phyloP scores from a whole-genome alignment of 1,140 invertebrate genomes.

The Drosophila funebris region DNA sequence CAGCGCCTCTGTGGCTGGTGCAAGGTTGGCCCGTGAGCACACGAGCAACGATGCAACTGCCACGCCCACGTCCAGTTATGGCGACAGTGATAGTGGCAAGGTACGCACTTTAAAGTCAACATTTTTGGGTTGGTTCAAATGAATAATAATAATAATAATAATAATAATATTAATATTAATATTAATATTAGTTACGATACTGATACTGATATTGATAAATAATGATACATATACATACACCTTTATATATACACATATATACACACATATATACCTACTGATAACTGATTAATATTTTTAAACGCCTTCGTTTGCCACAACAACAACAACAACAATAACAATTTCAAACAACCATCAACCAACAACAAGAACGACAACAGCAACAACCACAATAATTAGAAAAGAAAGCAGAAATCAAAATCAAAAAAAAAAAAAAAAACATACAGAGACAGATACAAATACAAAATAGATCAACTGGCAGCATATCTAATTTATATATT shows the following conservation, averaged over 20 bases:
- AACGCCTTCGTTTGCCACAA: slow-evolving; percentile 67
- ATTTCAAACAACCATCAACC: slow-evolving; percentile 12
- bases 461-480: slow-evolving; percentile 36
- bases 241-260: slow-evolving; percentile 48
- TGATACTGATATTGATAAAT: slow-evolving; percentile 71
- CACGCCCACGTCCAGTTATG: slow-evolving; percentile 79
- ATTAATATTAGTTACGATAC: slow-evolving; percentile 41
- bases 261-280: slow-evolving; percentile 57
- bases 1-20: slow-evolving; percentile 65
- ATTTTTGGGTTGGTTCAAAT: slow-evolving; percentile 88
- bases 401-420: slow-evolving; percentile 17
- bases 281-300: slow-evolving; percentile 66
- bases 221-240: slow-evolving; percentile 57
- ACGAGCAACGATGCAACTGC: slow-evolving; percentile 69
- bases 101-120: slow-evolving; percentile 88
- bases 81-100: slow-evolving; percentile 85
- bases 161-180: slow-evolving; percentile 40
- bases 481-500: slow-evolving; percentile 43
- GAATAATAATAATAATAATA: slow-evolving; percentile 65
- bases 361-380: slow-evolving; percentile 51
- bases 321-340: slow-evolving; percentile 40
- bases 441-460: too few relatives aligned
- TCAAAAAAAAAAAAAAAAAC: too few relatives aligned
- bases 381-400: slow-evolving; percentile 45
- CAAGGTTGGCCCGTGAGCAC: slow-evolving; percentile 48